Evolutionary conservation across 2,113 vertebrate species (phyloP).

Genomic region (Planiliza haematocheilus): DNA sequence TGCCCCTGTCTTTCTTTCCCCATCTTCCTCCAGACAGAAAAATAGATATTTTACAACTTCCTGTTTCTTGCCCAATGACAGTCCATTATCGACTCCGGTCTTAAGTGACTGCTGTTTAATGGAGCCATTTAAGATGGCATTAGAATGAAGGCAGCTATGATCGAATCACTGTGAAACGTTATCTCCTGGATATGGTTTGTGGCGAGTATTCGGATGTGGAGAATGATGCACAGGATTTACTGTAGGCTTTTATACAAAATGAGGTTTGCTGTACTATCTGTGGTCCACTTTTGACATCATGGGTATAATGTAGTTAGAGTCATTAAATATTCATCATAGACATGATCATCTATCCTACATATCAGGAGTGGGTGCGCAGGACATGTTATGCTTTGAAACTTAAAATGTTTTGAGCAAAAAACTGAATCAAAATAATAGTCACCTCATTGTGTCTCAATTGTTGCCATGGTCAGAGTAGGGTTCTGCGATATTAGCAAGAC

Average conservation of each 20-base stretch:
- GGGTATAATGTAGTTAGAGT: conserved; percentile 5
- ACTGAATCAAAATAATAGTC: too few species aligned
- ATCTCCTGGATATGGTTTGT: conserved; percentile 57
- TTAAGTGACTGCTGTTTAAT: conserved; percentile 60
- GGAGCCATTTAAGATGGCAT: conserved; percentile 39
- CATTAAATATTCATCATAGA: conserved; percentile 9
- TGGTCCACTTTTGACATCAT: conserved; percentile 16
- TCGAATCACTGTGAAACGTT: conserved; percentile 58
- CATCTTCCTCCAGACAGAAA: not conserved
- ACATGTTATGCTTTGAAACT: not conserved
- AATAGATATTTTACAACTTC: conserved; percentile 11
- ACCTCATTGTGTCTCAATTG: too few species aligned
- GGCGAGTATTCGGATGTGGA: conserved; percentile 39
- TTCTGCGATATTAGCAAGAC: too few species aligned
- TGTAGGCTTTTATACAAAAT: conserved; percentile 19
- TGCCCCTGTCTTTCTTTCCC: too few species aligned
- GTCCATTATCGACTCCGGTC: conserved; percentile 33
- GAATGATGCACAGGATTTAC: conserved; percentile 8
- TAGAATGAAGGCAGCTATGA: conserved; percentile 44
- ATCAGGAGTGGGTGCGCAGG: not conserved
- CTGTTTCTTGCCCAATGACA: conserved; percentile 31
- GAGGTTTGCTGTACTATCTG: conserved; percentile 25
- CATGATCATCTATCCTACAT: not conserved
- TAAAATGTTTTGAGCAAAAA: too few species aligned
- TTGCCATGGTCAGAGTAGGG: too few species aligned